phyloP scores from a whole-genome alignment of 1,140 invertebrate genomes.

The Cotesia vestalis region DNA sequence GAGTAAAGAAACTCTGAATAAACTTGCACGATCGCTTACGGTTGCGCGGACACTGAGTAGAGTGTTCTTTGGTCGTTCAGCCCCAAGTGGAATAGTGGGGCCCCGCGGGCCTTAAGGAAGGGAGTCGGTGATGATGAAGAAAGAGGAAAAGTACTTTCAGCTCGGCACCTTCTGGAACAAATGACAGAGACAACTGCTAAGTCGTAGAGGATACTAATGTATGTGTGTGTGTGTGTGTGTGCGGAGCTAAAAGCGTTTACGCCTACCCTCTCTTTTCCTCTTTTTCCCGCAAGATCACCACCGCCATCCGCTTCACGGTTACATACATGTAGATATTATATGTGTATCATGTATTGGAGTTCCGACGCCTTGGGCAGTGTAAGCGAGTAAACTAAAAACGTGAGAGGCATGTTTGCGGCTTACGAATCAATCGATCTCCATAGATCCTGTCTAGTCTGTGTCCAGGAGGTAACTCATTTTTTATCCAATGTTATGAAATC shows the following conservation, averaged over 20 bases:
- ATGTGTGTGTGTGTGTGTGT: neutral
- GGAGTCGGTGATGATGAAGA: constrained; percentile 6
- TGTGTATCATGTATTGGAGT: constrained; percentile 45
- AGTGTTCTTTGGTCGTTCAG: constrained; percentile 32
- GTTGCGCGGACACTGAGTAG: constrained; percentile 40
- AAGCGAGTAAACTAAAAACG: constrained; percentile 18
- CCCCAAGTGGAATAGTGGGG: constrained; percentile 30
- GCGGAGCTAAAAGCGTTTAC: constrained; percentile 20
- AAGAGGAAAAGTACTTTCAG: constrained; percentile 32
- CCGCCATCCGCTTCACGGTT: constrained; percentile 28
- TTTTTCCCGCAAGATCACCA: constrained; percentile 38
- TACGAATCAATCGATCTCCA: too few species aligned
- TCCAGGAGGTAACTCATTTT: too few species aligned
- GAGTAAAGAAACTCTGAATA: neutral
- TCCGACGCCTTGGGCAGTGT: constrained; percentile 33
- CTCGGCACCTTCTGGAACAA: constrained; percentile 34
- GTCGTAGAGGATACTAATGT: neutral
- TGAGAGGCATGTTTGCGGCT: constrained; percentile 25
- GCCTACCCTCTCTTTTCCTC: constrained; percentile 34
- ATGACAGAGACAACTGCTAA: constrained; percentile 9
- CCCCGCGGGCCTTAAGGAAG: constrained; percentile 21
- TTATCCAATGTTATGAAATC: too few species aligned
- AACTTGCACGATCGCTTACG: constrained; percentile 17
- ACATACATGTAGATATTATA: constrained; percentile 55
- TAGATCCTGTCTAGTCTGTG: too few species aligned